A percentile compares a stretch with the other conserved stretches of the same genome.
phyloP scores from a whole-genome alignment of 2,113 vertebrate genomes.

The Leptobrachium leishanense region DNA sequence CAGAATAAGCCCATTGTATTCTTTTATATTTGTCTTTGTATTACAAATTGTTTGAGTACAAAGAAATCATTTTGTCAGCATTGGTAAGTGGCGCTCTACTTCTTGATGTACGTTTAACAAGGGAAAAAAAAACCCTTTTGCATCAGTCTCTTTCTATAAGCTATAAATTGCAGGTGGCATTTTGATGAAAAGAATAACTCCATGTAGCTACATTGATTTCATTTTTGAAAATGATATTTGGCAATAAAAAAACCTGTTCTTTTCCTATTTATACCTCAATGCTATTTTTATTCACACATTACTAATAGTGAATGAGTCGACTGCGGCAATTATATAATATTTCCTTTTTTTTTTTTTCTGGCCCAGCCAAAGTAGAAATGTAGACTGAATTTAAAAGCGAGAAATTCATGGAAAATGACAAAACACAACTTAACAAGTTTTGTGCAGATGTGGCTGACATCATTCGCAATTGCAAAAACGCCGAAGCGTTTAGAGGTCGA shows the following conservation, averaged over 20 bases:
- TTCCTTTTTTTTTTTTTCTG: constrained; percentile 2
- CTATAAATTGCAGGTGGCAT: constrained; percentile 40
- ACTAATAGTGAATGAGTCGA: constrained; percentile 35
- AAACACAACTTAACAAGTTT: constrained; percentile 72
- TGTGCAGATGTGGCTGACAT: constrained; percentile 81
- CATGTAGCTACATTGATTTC: constrained; percentile 41
- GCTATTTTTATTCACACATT: constrained; percentile 45
- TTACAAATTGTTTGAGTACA: constrained; percentile 38
- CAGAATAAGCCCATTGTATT: constrained; percentile 13
- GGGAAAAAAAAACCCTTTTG: constrained; percentile 27
- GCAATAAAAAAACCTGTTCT: constrained; percentile 36
- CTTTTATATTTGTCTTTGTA: constrained; percentile 34
- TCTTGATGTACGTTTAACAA: constrained; percentile 36
- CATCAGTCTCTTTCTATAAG: constrained; percentile 44
- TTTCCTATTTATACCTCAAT: constrained; percentile 38
- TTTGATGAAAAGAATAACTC: constrained; percentile 35
- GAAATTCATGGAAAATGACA: not conserved
- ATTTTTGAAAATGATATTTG: constrained; percentile 49
- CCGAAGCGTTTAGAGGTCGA: constrained; percentile 75
- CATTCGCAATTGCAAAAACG: constrained; percentile 73
- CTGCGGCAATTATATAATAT: constrained; percentile 39
- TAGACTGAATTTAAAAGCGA: constrained; percentile 19
- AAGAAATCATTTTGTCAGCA: constrained; percentile 38
- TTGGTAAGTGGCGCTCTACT: not conserved
- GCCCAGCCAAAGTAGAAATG: not conserved